phyloP scores from a whole-genome alignment of 1,140 invertebrate species.

The Pseudoatta argentina region DNA sequence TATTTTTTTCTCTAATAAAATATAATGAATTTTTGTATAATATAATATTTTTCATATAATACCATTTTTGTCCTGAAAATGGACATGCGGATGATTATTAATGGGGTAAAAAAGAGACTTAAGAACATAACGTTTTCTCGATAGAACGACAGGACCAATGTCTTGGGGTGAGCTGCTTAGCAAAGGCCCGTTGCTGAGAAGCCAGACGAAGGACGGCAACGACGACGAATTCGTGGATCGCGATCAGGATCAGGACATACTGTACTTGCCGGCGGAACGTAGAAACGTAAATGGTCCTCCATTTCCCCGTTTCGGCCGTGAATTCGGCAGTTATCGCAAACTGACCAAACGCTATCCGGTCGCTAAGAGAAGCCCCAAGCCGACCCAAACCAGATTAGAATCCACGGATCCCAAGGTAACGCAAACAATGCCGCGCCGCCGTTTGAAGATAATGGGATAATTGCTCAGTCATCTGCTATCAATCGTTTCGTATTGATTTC shows the following conservation, averaged over 20 bases:
- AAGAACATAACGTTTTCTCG: not conserved
- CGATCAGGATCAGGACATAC: slow-evolving; percentile 71
- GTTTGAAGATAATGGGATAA: not conserved
- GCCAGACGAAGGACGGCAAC: slow-evolving; percentile 43
- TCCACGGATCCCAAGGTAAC: slow-evolving; percentile 82
- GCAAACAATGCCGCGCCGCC: not conserved
- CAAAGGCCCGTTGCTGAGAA: slow-evolving; percentile 34
- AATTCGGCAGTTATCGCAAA: slow-evolving; percentile 75
- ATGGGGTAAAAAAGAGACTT: not conserved
- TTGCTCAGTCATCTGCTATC: not conserved
- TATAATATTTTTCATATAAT: not conserved
- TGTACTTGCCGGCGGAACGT: slow-evolving; percentile 74
- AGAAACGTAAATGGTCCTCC: slow-evolving; percentile 78
- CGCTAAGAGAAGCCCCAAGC: slow-evolving; percentile 81
- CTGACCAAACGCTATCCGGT: slow-evolving; percentile 79
- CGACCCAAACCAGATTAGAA: slow-evolving; percentile 73
- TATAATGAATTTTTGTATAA: no score
- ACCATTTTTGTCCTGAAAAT: not conserved
- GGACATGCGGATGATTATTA: not conserved
- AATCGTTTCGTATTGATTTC: not conserved
- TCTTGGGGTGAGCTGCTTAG: slow-evolving; percentile 66
- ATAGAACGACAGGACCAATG: slow-evolving; percentile 68
- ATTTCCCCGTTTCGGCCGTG: slow-evolving; percentile 73
- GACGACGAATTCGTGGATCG: slow-evolving; percentile 69
- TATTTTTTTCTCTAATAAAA: no score